Evolutionary conservation across 2,888 invertebrate genomes (phyloP).

Genomic region (Encarsia formosa): DNA sequence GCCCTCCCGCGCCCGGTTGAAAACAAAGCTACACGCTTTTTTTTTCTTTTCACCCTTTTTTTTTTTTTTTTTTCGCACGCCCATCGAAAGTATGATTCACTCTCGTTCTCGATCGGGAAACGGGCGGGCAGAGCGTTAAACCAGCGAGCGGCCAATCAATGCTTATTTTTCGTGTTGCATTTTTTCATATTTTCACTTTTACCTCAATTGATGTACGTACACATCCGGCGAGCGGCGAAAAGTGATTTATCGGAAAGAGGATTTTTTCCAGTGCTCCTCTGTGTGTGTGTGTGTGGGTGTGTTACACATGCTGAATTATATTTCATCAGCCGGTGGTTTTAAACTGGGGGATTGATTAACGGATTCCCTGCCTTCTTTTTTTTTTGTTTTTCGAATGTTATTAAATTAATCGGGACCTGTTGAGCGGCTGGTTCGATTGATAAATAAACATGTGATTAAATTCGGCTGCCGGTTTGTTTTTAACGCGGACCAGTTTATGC

Average conservation of each 20-base stretch:
- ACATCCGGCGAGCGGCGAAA: background rate
- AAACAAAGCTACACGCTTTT: background rate
- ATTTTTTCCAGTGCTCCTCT: constrained; percentile 17
- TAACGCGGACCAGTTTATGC: constrained; percentile 6
- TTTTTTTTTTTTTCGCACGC: constrained; percentile 10
- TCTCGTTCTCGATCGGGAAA: constrained; percentile 41
- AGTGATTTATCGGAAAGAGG: constrained; percentile 27
- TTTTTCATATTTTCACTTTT: constrained; percentile 30
- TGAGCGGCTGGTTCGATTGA: constrained; percentile 20
- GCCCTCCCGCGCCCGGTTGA: too few relatives aligned
- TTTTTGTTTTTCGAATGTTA: constrained; percentile 11
- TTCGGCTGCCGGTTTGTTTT: constrained; percentile 23
- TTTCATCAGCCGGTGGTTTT: constrained; percentile 19
- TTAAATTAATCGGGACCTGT: constrained; percentile 24
- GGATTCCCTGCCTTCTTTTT: constrained; percentile 1
- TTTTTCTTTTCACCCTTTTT: background rate
- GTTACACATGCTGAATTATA: too few relatives aligned
- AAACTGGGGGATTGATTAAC: constrained; percentile 23
- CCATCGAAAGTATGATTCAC: constrained; percentile 39
- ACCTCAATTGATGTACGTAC: constrained; percentile 19
- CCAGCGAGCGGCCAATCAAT: constrained; percentile 21
- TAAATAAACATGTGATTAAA: constrained; percentile 24
- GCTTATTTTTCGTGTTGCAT: constrained; percentile 29
- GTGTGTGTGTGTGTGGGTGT: too few relatives aligned
- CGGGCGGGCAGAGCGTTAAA: constrained; percentile 5